phyloP scores from a whole-genome alignment of 30 jellyfish, hydroid and myxozoan genomes.

The Pelagia noctiluca region DNA sequence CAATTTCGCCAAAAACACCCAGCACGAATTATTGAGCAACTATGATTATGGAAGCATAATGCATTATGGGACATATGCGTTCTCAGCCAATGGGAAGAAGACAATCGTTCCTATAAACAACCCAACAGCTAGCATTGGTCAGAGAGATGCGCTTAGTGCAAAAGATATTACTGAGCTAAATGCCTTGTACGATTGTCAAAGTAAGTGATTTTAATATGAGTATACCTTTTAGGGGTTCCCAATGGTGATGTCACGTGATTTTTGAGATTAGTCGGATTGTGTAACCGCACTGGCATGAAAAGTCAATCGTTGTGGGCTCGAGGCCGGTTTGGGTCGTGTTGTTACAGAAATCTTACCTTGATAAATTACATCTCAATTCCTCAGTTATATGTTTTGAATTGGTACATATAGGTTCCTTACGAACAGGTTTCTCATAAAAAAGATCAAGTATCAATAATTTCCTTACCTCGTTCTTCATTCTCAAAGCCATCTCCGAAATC shows the following conservation, averaged over 20 bases:
- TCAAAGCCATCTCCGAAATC: too few relatives aligned
- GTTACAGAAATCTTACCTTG: too few relatives aligned
- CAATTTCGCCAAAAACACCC: constrained; percentile 62
- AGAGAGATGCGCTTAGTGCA: constrained; percentile 59
- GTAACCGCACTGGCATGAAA: too few relatives aligned
- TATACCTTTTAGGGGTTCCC: not conserved
- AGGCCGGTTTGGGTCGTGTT: too few relatives aligned
- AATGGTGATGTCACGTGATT: not conserved
- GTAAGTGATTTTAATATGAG: constrained; percentile 19
- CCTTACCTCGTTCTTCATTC: too few relatives aligned
- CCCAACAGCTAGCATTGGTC: constrained; percentile 57
- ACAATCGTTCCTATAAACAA: constrained; percentile 52
- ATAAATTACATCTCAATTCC: too few relatives aligned
- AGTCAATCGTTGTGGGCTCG: too few relatives aligned
- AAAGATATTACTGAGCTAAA: constrained; percentile 59
- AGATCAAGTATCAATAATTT: too few relatives aligned
- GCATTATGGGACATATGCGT: constrained; percentile 71
- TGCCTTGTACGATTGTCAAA: constrained; percentile 61
- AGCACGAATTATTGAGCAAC: constrained; percentile 25
- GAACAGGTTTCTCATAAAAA: too few relatives aligned
- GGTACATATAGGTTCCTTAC: too few relatives aligned
- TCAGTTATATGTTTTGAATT: too few relatives aligned
- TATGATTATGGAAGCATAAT: constrained; percentile 72
- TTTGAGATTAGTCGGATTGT: too few relatives aligned
- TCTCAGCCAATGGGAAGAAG: constrained; percentile 61